A percentile compares a stretch with the other conserved stretches of the same genome.
Conservation (phyloP, 2,113 vertebrate genomes). For the Mustela lutreola region DNA sequence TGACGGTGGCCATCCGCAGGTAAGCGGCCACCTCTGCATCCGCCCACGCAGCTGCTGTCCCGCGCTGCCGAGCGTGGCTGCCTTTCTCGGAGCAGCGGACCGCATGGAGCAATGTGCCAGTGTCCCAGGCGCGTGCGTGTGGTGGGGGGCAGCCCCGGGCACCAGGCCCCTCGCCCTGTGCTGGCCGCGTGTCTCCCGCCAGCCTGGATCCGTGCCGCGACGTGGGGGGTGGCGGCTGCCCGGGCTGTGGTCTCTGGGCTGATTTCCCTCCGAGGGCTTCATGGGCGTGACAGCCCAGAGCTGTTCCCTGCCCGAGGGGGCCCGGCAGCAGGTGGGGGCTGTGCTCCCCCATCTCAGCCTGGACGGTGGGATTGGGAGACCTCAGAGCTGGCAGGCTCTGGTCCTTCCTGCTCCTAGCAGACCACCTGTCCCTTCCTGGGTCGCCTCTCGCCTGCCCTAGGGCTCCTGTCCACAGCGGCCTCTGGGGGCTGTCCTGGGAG, state of each 20-base stretch:
- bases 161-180: rapidly evolving
- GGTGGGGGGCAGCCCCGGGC: rapidly evolving
- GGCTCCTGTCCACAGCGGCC: background rate
- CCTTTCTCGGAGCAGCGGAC: background rate
- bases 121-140: rapidly evolving
- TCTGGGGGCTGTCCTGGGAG: background rate
- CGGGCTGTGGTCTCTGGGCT: background rate
- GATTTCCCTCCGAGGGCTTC: background rate
- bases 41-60: rapidly evolving
- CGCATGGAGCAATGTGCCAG: background rate
- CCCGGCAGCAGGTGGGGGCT: no score
- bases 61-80: no score
- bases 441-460: no score
- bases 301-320: background rate
- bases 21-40: slow-evolving; percentile 70
- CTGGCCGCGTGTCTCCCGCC: background rate
- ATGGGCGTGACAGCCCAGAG: background rate
- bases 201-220: background rate
- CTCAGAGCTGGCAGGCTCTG: background rate
- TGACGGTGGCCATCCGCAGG: slow-evolving; percentile 98
- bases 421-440: background rate
- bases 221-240: background rate
- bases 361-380: background rate
- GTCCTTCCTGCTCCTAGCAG: background rate
- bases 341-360: background rate